These are phyloP conservation scores for Stercorarius parasiticus DNA, from an alignment of 2,113 vertebrate species.

Conservation along the genomic window DNA sequence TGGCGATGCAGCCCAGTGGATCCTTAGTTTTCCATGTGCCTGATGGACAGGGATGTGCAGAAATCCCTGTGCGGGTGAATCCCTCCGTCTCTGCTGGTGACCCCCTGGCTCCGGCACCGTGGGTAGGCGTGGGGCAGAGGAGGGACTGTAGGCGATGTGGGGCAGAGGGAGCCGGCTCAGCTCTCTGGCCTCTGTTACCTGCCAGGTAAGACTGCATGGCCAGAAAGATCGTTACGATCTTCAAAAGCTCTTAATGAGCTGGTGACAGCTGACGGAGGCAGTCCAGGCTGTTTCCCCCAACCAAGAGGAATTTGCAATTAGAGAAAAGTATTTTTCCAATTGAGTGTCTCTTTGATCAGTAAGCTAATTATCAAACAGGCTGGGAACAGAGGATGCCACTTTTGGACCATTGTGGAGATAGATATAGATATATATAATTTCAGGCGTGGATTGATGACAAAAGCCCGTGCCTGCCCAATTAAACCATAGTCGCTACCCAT, in stretches of 20 bases:
- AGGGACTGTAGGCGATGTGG: neutral
- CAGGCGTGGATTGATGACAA: neutral
- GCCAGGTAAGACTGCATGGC: accelerated
- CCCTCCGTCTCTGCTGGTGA: neutral
- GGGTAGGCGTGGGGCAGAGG: neutral
- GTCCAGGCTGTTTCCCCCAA: neutral
- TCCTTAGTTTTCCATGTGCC: accelerated
- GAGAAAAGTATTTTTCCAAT: neutral
- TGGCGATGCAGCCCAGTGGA: neutral
- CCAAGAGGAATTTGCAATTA: neutral
- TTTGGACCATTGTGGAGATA: neutral
- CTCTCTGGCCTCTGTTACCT: neutral
- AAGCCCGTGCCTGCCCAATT: neutral
- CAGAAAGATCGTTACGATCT: too few relatives aligned
- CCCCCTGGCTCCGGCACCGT: accelerated
- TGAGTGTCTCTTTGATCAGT: neutral
- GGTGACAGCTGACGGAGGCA: neutral
- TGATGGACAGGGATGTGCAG: accelerated
- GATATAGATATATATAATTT: too few relatives aligned
- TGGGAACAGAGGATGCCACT: neutral
- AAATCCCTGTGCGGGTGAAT: neutral
- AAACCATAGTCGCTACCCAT: accelerated
- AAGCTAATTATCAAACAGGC: accelerated
- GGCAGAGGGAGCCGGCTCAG: neutral
- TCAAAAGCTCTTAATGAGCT: neutral